Base-by-base conservation (phyloP, 1,140 invertebrate genomes). In the Meloidogyne hapla region DNA sequence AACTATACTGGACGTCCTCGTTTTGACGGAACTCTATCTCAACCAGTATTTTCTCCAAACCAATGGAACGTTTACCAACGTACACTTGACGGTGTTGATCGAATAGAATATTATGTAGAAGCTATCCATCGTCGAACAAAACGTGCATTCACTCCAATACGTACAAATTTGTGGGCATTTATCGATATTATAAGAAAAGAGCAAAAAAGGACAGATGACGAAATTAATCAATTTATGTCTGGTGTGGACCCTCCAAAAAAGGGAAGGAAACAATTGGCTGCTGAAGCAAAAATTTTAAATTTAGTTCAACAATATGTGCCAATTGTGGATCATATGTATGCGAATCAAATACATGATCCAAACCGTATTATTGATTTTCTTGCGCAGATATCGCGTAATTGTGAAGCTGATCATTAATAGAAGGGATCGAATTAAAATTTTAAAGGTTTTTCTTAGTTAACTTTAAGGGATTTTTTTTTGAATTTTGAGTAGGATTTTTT, bases 21-120 rank as follows among this genome's bases (percentile, higher is more conserved):
- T 21, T 70, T 70, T 28, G 69, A 70, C 28, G 69, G 69, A 18
- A 56, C 69, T 2, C 40, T 45, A 26, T 70, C 69, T 4, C 69
- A 70, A n/a, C 69, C 69, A 45, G 9, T 61, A 42, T 70, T 45
- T 45, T 61, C 69, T 18, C 69, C 69, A n/a, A 28, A 70, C 15
- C 33, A 70, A 70, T 70, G 69, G 69, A 70, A 61, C n/a, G 69
- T 45, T 42, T 61, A 70, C 45, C 69, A 45, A n/a, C 69, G 69
- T n/a, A 61, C 25, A 9, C 9, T 70, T 15, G 69, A 70, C 6
- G 23, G 25, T 45, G 9, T 48, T n/a, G 69, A 70, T 18, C 61
- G 40, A 25, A n/a, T 61, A 25, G 61, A 45, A 26, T 56, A 70
- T 70, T 42, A 42, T 61, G 28, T 45, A 6, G 28, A 56, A 25